These are phyloP conservation scores for Pammene fasciana DNA, from an alignment of 2,888 invertebrate genomes.

Conservation along the genomic window DNA sequence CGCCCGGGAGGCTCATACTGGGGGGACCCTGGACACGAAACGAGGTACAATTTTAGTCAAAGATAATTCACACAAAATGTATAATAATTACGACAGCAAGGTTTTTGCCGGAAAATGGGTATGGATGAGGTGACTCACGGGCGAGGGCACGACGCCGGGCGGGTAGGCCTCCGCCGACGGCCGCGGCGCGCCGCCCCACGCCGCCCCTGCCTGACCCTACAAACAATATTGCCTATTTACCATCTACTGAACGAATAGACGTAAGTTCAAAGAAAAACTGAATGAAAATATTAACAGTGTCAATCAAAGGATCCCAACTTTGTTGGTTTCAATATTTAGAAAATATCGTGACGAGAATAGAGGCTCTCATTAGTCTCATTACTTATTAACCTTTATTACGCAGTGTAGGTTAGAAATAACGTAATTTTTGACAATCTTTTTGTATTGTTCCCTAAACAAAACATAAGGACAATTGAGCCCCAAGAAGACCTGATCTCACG, in stretches of 20 bases:
- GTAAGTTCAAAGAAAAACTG: background rate
- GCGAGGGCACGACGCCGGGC: constrained; percentile 62
- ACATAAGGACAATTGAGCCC: too few species aligned
- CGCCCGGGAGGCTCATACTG: constrained; percentile 52
- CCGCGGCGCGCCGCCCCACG: constrained; percentile 63
- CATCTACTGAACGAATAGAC: background rate
- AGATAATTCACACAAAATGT: background rate
- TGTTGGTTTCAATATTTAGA: too few species aligned
- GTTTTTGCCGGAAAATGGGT: background rate
- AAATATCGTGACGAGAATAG: too few species aligned
- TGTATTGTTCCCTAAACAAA: too few species aligned
- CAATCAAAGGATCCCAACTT: too few species aligned
- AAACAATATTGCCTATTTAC: constrained; percentile 31
- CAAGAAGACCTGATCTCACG: too few species aligned
- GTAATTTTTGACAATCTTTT: too few species aligned
- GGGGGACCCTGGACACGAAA: constrained; percentile 60
- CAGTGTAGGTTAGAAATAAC: too few species aligned
- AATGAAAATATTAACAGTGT: background rate
- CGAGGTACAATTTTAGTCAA: background rate
- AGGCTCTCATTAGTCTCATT: too few species aligned
- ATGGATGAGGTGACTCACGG: constrained; percentile 54
- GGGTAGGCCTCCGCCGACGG: constrained; percentile 62
- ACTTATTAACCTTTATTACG: too few species aligned
- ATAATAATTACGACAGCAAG: background rate
- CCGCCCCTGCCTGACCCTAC: constrained; percentile 59